Evolutionary conservation across 2,888 invertebrate genomes (phyloP).

Genomic region (Sepiola atlantica): DNA sequence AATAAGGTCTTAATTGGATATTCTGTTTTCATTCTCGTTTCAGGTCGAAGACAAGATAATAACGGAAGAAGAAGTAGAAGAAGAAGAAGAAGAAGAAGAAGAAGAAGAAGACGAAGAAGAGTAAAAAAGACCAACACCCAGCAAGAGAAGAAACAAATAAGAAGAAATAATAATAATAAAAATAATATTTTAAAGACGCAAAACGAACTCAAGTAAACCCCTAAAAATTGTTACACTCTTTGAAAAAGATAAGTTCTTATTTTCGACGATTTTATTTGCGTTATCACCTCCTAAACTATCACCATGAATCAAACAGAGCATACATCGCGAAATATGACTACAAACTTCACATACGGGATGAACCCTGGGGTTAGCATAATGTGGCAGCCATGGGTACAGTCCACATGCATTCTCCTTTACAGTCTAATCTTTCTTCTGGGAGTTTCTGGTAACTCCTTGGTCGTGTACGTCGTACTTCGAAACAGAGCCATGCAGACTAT

Average conservation of each 20-base stretch:
- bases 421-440: slow-evolving; percentile 89
- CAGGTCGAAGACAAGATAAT: too few species aligned
- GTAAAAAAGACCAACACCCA: background rate
- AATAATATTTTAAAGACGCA: background rate
- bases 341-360: background rate
- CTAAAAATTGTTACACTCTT: background rate
- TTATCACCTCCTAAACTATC: background rate
- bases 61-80: too few species aligned
- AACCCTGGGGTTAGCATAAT: slow-evolving; percentile 50
- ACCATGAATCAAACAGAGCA: background rate
- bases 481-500: slow-evolving; percentile 98
- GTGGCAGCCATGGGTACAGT: slow-evolving; percentile 61
- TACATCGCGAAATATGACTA: background rate
- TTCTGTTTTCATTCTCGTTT: too few species aligned
- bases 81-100: too few species aligned
- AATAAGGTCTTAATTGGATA: too few species aligned
- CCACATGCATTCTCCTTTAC: slow-evolving; percentile 78
- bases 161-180: background rate
- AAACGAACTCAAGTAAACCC: background rate
- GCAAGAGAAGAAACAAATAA: background rate
- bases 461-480: slow-evolving; percentile 93
- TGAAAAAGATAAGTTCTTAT: background rate
- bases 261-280: background rate
- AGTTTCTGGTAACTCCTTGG: slow-evolving; percentile 78
- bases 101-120: background rate